Base-by-base conservation (phyloP, 2,888 invertebrate species). In the Aspidapion aeneum region DNA sequence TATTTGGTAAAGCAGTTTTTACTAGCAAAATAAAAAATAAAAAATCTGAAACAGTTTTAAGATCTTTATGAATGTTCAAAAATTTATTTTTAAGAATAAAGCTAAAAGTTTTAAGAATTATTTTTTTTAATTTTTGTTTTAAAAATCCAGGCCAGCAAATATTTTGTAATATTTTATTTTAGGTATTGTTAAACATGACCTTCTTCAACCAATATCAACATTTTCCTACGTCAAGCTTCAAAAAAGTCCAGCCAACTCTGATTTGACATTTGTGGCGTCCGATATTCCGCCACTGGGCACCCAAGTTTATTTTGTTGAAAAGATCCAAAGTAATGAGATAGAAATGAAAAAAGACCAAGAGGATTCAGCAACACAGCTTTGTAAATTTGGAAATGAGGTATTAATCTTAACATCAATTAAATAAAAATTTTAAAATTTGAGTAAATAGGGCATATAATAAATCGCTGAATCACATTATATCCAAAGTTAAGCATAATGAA, bases 241-340 rank as follows among this genome's bases (percentile, higher is more conserved):
- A 9, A 3, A 35, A 35, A 3, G 5, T n/a, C 64, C 63, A 1
- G 62, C 64, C 1, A 58, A 60, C 0, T 82, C 84, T 71, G 92
- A 94, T 70, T 76, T 94, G 0, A 82, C 91, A 0, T 94, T 94
- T 74, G 72, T 83, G 12, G 89, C 89, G 0, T 74, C 79, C 7
- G 76, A 86, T 1, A 74, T 91, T 5, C 89, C 90, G 0, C 80
- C 91, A 0, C 75, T 90, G 0, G 90, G 91, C 0, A 85, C 86
- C 67, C 85, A 85, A 71, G 82, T 87, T 0, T 89, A 84, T 68
- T 87, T 84, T 69, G 73, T 89, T 0, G 64, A 70, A 68, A 70
- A 59, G 55, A 12, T 2, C 49, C 3, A 21, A 61, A 18, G 9
- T 50, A 5, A 21, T 51, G 17, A 59, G 58, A 50, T 19, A 35